A percentile compares a stretch with the other conserved stretches of the same genome.
phyloP scores from a whole-genome alignment of 2,888 invertebrate genomes.

The Cheilosia pagana region DNA sequence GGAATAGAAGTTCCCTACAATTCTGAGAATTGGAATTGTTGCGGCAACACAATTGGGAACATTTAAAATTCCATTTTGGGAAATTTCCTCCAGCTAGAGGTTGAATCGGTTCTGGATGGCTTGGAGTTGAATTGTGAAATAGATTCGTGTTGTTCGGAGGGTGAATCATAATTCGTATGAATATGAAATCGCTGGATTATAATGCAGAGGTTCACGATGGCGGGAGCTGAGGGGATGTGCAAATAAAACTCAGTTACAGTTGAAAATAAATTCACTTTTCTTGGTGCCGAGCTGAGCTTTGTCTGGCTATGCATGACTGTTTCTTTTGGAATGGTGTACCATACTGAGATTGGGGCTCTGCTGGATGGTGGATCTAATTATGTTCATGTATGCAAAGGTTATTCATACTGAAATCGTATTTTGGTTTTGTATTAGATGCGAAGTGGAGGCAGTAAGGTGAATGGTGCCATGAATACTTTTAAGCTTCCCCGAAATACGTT shows the following conservation, averaged over 20 bases:
- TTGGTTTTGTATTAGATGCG: too few species aligned
- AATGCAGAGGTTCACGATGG: background rate
- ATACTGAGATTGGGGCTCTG: too few species aligned
- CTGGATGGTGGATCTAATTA: too few species aligned
- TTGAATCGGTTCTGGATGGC: conserved; percentile 2
- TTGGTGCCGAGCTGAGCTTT: too few species aligned
- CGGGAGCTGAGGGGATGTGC: background rate
- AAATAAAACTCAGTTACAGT: conserved; percentile 20
- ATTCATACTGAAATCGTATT: too few species aligned
- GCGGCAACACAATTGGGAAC: background rate
- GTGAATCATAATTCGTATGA: conserved; percentile 60
- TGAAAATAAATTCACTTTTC: background rate
- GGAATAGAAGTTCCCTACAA: background rate
- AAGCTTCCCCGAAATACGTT: too few species aligned
- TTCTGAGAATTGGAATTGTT: background rate
- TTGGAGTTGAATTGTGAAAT: conserved; percentile 20
- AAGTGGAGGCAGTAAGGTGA: too few species aligned
- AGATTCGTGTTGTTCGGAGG: conserved; percentile 21
- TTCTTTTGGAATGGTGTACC: too few species aligned
- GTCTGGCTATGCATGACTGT: too few species aligned
- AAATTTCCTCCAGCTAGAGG: conserved; percentile 23
- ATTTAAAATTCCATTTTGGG: conserved; percentile 56
- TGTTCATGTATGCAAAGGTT: too few species aligned
- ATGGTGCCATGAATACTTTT: too few species aligned
- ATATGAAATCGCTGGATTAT: conserved; percentile 39